Conservation (phyloP, 2,888 invertebrate species). For the Seladonia tumulorum region DNA sequence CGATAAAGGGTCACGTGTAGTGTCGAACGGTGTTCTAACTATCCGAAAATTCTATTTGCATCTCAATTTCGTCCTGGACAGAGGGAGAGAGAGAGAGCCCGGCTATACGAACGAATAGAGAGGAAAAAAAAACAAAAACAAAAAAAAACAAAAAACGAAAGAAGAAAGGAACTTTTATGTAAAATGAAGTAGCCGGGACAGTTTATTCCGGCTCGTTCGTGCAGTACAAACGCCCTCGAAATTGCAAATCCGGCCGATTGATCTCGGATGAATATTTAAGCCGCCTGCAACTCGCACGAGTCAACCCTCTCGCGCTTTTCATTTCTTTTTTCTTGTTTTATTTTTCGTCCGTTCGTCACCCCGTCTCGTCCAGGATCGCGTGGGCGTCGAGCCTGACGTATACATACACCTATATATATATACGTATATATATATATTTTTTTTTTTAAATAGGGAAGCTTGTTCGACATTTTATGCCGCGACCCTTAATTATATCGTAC, state of each 20-base stretch:
- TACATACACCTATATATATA: neutral
- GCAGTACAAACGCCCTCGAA: constrained; percentile 63
- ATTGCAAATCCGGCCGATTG: constrained; percentile 70
- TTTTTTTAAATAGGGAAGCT: neutral
- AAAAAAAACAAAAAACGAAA: constrained; percentile 2
- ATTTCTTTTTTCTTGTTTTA: constrained; percentile 1
- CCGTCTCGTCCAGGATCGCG: neutral
- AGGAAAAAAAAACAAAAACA: neutral
- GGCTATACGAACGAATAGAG: constrained; percentile 11
- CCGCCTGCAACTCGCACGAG: constrained; percentile 47
- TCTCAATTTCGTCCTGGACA: constrained; percentile 45
- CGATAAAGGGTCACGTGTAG: neutral
- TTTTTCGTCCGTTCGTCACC: constrained; percentile 5
- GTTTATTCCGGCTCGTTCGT: constrained; percentile 63
- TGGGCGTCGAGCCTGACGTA: neutral
- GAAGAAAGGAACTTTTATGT: constrained; percentile 43
- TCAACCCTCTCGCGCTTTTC: constrained; percentile 20
- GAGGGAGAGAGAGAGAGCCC: constrained; percentile 30
- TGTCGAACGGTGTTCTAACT: constrained; percentile 36
- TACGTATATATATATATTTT: constrained; percentile 1
- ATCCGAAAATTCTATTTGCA: constrained; percentile 58
- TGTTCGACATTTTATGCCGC: constrained; percentile 23
- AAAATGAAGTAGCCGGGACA: constrained; percentile 59
- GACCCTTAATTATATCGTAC: constrained; percentile 14
- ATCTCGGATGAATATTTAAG: constrained; percentile 77